Evolutionary conservation across 2,113 vertebrate genomes (phyloP).

Genomic region (Neotragus moschatus): DNA sequence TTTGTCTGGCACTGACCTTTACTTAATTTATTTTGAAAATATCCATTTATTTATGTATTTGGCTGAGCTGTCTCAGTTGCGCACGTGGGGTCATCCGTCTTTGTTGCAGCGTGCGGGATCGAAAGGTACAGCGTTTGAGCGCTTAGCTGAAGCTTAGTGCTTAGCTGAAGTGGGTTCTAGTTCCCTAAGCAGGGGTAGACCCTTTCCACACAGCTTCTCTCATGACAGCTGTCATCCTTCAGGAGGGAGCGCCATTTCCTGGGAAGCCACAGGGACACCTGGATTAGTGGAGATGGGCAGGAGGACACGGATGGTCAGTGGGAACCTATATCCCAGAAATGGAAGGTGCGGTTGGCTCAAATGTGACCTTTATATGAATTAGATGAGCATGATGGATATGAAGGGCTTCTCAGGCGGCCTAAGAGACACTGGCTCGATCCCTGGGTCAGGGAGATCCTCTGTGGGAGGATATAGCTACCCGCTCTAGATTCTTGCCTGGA

Average conservation of each 20-base stretch:
- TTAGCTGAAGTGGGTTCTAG: neutral
- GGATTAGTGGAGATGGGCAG: neutral
- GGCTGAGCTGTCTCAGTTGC: fast-evolving
- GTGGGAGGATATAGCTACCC: neutral
- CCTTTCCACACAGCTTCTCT: neutral
- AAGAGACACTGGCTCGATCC: neutral
- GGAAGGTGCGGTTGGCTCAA: neutral
- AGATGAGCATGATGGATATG: neutral
- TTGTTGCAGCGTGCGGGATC: fast-evolving
- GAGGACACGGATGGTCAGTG: neutral
- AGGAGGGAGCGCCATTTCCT: neutral
- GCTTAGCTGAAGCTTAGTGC: fast-evolving
- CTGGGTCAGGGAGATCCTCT: neutral
- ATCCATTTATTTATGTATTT: neutral
- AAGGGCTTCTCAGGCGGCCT: neutral
- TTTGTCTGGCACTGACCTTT: neutral
- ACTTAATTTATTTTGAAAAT: neutral
- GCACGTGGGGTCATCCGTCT: neutral
- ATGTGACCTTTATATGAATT: neutral
- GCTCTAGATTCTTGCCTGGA: neutral
- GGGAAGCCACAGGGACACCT: neutral
- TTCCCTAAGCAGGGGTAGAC: neutral
- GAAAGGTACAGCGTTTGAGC: neutral
- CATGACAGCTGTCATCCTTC: neutral
- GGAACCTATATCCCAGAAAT: neutral